These are phyloP conservation scores for Ecdyonurus torrentis DNA, from an alignment of 2,888 invertebrate genomes.

Conservation along the genomic window DNA sequence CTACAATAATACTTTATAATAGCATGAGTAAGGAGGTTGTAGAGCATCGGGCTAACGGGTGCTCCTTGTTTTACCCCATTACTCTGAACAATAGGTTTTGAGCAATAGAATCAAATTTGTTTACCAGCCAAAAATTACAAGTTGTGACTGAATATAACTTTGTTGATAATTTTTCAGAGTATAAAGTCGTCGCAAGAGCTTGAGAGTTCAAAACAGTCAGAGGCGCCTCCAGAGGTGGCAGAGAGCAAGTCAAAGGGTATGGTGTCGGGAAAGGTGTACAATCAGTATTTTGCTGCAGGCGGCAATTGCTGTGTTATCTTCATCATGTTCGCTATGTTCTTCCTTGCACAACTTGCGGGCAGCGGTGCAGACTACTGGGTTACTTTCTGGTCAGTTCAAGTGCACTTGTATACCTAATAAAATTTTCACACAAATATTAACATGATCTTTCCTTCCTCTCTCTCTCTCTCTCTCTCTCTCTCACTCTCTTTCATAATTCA, in stretches of 20 bases:
- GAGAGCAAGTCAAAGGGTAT: conserved; percentile 44
- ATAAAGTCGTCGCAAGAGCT: conserved; percentile 4
- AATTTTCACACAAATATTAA: conserved; percentile 13
- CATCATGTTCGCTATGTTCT: conserved; percentile 41
- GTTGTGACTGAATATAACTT: too few relatives aligned
- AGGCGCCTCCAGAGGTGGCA: conserved; percentile 25
- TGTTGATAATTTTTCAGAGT: conserved; percentile 3
- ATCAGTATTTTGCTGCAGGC: conserved; percentile 51
- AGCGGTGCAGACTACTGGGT: conserved; percentile 53
- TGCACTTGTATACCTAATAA: too few relatives aligned
- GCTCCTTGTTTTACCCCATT: too few relatives aligned
- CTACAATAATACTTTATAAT: too few relatives aligned
- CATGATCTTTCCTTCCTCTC: too few relatives aligned
- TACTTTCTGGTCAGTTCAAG: conserved; percentile 46
- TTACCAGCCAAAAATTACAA: too few relatives aligned
- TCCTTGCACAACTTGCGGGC: conserved; percentile 39
- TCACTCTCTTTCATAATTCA: not conserved
- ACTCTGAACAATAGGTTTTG: too few relatives aligned
- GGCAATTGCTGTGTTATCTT: conserved; percentile 44
- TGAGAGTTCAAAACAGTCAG: conserved; percentile 9
- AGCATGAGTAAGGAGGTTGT: too few relatives aligned
- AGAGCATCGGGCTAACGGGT: too few relatives aligned
- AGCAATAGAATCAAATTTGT: too few relatives aligned
- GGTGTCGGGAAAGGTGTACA: conserved; percentile 41
- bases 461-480: not conserved